phyloP scores from a whole-genome alignment of 23 tunicate genomes.

The Oikopleura vanhoeffeni region DNA sequence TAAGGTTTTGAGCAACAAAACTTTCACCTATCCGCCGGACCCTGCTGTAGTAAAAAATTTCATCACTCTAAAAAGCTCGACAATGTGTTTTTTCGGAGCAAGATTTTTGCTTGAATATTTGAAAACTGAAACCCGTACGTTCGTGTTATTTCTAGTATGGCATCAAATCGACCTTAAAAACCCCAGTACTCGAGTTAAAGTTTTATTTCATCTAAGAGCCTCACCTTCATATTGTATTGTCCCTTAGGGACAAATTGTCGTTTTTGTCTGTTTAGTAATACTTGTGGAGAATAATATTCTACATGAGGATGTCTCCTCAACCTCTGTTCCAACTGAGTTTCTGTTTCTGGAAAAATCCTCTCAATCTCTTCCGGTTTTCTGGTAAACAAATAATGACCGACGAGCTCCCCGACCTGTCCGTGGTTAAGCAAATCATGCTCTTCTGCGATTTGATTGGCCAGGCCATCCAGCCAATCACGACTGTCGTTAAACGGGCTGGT shows the following conservation, averaged over 20 bases:
- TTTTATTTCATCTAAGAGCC: too few relatives aligned
- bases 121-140: too few relatives aligned
- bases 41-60: too few relatives aligned
- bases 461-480: constrained; percentile 19
- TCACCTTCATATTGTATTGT: too few relatives aligned
- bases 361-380: background rate
- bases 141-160: too few relatives aligned
- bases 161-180: too few relatives aligned
- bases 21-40: too few relatives aligned
- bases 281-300: constrained; percentile 9
- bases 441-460: constrained; percentile 26
- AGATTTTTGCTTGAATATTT: too few relatives aligned
- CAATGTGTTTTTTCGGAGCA: too few relatives aligned
- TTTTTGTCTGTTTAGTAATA: background rate
- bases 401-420: constrained; percentile 72
- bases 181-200: too few relatives aligned
- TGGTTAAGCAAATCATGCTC: constrained; percentile 18
- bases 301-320: constrained; percentile 2
- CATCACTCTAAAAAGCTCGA: too few relatives aligned
- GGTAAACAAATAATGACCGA: constrained; percentile 34
- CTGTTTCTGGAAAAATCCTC: background rate
- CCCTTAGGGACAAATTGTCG: background rate
- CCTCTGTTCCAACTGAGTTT: background rate
- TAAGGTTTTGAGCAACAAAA: too few relatives aligned
- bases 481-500: background rate